Evolutionary conservation across 2,888 invertebrate species (phyloP).

Genomic region (Silvanus unidentatus): DNA sequence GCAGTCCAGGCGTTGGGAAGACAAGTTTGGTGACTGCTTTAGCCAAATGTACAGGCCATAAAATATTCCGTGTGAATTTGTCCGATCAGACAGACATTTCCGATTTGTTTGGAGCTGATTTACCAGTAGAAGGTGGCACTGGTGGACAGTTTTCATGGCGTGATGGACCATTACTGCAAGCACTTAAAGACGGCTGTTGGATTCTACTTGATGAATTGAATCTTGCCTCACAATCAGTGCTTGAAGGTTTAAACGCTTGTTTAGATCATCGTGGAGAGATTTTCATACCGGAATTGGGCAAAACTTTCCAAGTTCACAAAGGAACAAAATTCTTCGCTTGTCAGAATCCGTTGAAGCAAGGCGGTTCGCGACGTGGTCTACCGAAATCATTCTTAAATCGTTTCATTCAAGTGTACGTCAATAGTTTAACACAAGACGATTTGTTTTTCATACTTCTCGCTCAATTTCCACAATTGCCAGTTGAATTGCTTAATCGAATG

Average conservation of each 20-base stretch:
- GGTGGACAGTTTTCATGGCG: constrained; percentile 91
- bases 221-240: constrained; percentile 94
- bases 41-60: constrained; percentile 76
- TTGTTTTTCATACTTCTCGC: constrained; percentile 59
- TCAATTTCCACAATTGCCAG: constrained; percentile 58
- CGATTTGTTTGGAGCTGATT: constrained; percentile 95
- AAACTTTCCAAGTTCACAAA: constrained; percentile 70
- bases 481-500: constrained; percentile 61
- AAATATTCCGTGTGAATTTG: constrained; percentile 88
- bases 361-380: constrained; percentile 91
- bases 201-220: constrained; percentile 96
- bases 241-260: constrained; percentile 98
- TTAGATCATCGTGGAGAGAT: constrained; percentile 96
- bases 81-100: constrained; percentile 99
- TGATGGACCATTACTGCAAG: constrained; percentile 91
- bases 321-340: constrained; percentile 91
- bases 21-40: constrained; percentile 90
- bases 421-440: constrained; percentile 61
- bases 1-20: constrained; percentile 97
- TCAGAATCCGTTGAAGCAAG: constrained; percentile 94
- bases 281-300: constrained; percentile 89
- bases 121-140: constrained; percentile 83
- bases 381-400: constrained; percentile 96
- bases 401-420: constrained; percentile 83
- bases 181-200: constrained; percentile 91